Evolutionary conservation across 2,797 vertebrate genomes (phyloP).

Genomic region (Ptychadena robeensis): DNA sequence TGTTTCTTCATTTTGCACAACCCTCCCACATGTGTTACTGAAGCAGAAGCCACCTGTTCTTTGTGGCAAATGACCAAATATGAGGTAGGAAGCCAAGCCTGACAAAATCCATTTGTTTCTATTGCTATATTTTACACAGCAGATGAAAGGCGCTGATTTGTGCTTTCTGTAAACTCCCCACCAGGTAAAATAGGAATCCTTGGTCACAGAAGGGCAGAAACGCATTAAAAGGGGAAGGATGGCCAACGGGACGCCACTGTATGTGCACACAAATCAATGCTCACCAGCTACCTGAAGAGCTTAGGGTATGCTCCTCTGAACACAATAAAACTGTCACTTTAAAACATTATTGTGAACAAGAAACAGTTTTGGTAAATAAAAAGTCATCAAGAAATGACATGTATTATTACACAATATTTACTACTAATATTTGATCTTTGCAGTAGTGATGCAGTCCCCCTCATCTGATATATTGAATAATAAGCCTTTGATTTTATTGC

Average conservation of each 20-base stretch:
- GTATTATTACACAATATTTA: no score
- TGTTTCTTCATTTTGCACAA: slow-evolving; percentile 54
- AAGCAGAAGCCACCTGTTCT: slow-evolving; percentile 59
- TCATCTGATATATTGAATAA: no score
- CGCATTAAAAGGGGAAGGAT: slow-evolving; percentile 5
- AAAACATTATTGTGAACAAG: not conserved
- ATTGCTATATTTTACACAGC: slow-evolving; percentile 53
- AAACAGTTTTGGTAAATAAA: not conserved
- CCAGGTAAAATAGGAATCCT: slow-evolving; percentile 50
- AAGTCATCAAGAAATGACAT: no score
- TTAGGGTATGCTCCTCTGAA: not conserved
- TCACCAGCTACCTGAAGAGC: not conserved
- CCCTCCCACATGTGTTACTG: slow-evolving; percentile 57
- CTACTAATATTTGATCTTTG: no score
- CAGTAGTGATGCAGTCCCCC: no score
- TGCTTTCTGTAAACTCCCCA: slow-evolving; percentile 41
- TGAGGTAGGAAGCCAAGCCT: slow-evolving; percentile 54
- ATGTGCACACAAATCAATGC: slow-evolving; percentile 11
- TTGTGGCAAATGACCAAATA: slow-evolving; percentile 58
- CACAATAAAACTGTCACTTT: not conserved
- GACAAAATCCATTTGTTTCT: slow-evolving; percentile 57
- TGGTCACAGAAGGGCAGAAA: slow-evolving; percentile 23
- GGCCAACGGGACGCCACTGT: slow-evolving; percentile 15
- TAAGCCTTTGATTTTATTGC: no score
- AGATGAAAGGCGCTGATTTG: slow-evolving; percentile 32